phyloP scores from a whole-genome alignment of 1,140 invertebrate genomes.

The Zaprionus ornatus region DNA sequence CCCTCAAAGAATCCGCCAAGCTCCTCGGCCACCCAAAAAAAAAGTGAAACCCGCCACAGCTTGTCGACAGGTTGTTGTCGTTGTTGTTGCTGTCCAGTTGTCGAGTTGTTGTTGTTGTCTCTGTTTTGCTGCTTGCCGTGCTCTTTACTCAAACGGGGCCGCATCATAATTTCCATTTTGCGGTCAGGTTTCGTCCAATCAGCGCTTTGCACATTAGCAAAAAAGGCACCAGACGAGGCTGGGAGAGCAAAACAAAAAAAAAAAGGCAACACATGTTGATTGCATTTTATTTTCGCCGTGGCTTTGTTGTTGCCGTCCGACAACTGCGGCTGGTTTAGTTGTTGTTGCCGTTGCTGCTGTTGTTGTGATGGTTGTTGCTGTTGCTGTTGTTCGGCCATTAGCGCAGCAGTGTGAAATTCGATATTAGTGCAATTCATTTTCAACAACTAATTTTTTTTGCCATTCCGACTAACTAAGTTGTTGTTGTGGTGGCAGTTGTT shows the following conservation, averaged over 20 bases:
- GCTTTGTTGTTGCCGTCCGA: slow-evolving; percentile 70
- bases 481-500: slow-evolving; percentile 7
- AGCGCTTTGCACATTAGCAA: slow-evolving; percentile 79
- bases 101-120: slow-evolving; percentile 35
- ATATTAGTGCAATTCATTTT: slow-evolving; percentile 83
- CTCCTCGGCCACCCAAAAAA: slow-evolving; percentile 16
- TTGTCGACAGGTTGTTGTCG: slow-evolving; percentile 53
- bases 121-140: slow-evolving; percentile 63
- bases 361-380: slow-evolving; percentile 30
- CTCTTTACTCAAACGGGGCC: slow-evolving; percentile 78
- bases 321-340: slow-evolving; percentile 37
- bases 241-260: slow-evolving; percentile 17
- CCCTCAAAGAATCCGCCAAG: slow-evolving; percentile 42
- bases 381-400: slow-evolving; percentile 67
- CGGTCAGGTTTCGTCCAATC: slow-evolving; percentile 80
- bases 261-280: slow-evolving; percentile 70
- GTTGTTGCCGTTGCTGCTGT: slow-evolving; percentile 42
- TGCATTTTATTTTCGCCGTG: slow-evolving; percentile 64
- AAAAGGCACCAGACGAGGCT: slow-evolving; percentile 27
- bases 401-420: slow-evolving; percentile 79
- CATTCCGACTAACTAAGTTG: slow-evolving; percentile 41
- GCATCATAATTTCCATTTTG: slow-evolving; percentile 82
- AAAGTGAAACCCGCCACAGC: slow-evolving; percentile 73
- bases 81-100: slow-evolving; percentile 36
- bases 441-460: slow-evolving; percentile 74